Conservation (phyloP, 2,888 invertebrate genomes). For the Sepioteuthis lessoniana region DNA sequence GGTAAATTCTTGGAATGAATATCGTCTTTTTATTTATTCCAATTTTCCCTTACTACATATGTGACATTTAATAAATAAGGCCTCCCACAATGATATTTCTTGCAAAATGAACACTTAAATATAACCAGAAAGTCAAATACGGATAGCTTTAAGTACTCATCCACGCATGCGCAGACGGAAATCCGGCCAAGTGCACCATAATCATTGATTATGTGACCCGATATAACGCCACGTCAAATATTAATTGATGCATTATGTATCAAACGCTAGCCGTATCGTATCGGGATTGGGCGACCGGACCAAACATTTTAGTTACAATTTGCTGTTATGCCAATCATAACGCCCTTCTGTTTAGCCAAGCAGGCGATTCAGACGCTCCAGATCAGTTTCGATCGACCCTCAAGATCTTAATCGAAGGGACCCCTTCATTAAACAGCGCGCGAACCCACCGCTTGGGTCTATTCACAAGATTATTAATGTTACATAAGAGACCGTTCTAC, state of each 20-base stretch:
- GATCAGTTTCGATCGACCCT: not conserved
- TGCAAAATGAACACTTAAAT: not conserved
- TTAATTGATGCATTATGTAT: constrained; percentile 6
- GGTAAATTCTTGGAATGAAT: no score
- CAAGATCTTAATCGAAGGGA: not conserved
- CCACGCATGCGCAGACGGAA: not conserved
- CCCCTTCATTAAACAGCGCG: not conserved
- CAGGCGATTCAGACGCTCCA: not conserved
- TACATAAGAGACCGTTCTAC: not conserved
- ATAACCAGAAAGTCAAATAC: not conserved
- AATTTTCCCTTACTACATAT: not conserved
- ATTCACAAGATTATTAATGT: not conserved
- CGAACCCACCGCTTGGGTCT: not conserved
- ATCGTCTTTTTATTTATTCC: no score
- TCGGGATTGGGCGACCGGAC: not conserved
- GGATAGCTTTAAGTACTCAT: not conserved
- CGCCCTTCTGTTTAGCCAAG: constrained; percentile 1
- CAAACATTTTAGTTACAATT: not conserved
- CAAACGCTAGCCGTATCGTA: not conserved
- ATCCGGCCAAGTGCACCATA: not conserved
- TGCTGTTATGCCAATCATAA: not conserved
- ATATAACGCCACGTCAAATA: not conserved
- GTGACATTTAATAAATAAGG: not conserved
- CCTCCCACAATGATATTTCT: not conserved
- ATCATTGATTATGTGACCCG: not conserved